A percentile compares a stretch with the other conserved stretches of the same genome.
Evolutionary conservation across 2,888 invertebrate genomes (phyloP).

Genomic region (Coenonympha arcania): DNA sequence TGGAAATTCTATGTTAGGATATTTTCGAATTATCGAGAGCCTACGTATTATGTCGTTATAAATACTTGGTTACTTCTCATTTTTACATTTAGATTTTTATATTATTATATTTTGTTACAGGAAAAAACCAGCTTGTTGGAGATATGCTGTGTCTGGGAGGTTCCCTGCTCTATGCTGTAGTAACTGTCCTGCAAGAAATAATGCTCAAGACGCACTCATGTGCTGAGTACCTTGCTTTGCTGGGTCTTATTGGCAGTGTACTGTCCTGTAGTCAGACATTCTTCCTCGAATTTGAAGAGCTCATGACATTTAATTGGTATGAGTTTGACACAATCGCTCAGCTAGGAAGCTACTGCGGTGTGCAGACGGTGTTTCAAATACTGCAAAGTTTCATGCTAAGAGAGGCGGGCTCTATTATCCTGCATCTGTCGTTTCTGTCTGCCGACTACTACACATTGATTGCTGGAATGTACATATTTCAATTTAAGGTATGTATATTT

Average conservation of each 20-base stretch:
- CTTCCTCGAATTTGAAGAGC: conserved; percentile 80
- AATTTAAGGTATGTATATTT: conserved; percentile 78
- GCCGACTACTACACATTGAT: conserved; percentile 89
- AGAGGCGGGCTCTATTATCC: conserved; percentile 85
- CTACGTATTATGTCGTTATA: too few relatives aligned
- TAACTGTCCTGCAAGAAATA: conserved; percentile 87
- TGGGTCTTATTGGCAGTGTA: conserved; percentile 85
- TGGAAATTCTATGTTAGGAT: too few relatives aligned
- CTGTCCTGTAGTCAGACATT: conserved; percentile 86
- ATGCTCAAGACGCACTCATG: conserved; percentile 84
- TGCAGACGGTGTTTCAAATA: conserved; percentile 84
- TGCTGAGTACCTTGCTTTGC: conserved; percentile 85
- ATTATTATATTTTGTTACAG: too few relatives aligned
- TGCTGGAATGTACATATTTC: conserved; percentile 84
- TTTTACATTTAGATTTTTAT: too few relatives aligned
- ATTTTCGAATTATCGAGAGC: too few relatives aligned
- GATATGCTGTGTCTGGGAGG: conserved; percentile 87
- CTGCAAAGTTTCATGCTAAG: conserved; percentile 82
- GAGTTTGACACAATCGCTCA: conserved; percentile 78
- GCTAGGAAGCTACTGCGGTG: conserved; percentile 77
- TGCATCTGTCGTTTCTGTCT: conserved; percentile 86
- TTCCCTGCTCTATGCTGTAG: conserved; percentile 83
- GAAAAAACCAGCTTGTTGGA: conserved; percentile 84
- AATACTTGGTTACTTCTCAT: too few relatives aligned
- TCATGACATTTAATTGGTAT: conserved; percentile 79